phyloP scores from a whole-genome alignment of 2,113 vertebrate genomes.

The Sakesphorus luctuosus region DNA sequence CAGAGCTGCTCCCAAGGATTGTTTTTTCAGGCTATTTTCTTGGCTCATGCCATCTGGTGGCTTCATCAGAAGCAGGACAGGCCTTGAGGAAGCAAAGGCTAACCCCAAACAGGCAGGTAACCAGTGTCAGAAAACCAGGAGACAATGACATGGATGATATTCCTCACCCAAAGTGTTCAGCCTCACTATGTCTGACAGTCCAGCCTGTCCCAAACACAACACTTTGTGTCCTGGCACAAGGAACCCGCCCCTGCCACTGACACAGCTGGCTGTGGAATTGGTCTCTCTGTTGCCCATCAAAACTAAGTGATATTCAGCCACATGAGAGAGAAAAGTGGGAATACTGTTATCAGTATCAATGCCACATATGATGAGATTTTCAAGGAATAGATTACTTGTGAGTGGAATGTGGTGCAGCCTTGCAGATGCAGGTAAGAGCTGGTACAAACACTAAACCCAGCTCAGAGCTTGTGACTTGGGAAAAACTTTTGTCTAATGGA shows the following conservation, averaged over 20 bases:
- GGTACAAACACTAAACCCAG: background rate
- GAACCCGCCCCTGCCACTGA: background rate
- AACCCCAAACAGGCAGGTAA: background rate
- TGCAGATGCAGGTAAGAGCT: background rate
- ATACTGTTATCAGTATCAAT: background rate
- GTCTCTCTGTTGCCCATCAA: background rate
- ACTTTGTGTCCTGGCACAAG: accelerated
- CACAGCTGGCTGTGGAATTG: background rate
- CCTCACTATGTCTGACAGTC: background rate
- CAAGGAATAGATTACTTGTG: background rate
- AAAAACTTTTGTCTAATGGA: constrained; percentile 32
- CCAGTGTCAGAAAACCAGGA: background rate
- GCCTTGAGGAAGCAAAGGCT: background rate
- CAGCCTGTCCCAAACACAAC: accelerated
- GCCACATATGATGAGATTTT: background rate
- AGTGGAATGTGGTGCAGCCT: background rate
- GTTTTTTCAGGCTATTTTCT: background rate
- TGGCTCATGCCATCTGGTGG: accelerated
- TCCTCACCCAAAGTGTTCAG: accelerated
- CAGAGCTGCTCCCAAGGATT: background rate
- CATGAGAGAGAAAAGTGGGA: background rate
- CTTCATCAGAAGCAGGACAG: background rate
- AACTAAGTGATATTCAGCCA: background rate
- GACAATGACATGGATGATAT: accelerated
- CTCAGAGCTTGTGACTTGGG: background rate